Evolutionary conservation across 2,113 vertebrate species (phyloP), one percentile per base, ranked within the genome.

Genomic region (Micromys minutus): DNA sequence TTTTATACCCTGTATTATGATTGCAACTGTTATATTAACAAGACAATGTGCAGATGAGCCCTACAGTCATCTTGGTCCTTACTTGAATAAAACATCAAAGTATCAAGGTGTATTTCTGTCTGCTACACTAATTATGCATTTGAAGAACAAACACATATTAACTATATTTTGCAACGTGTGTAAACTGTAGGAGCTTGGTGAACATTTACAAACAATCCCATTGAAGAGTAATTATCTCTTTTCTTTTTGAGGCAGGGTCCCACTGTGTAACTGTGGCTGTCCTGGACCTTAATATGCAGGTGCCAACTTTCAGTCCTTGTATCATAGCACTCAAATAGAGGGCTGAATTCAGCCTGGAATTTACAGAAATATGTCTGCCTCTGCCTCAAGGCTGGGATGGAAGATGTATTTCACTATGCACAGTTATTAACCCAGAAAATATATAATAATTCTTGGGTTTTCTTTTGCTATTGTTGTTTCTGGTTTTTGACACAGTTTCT

Each of bases 121-220:
- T 61, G 85, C 4, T 52, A 67, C 55, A 79, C 42, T 87, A 31
- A 94, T 36, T 75, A 75, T 26, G 83, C 5, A 57, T 69, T 76
- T 85, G 93, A 89, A 83, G 21, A 52, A 24, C 24, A 96, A 96
- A 90, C 10, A 79, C 10, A 83, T 16, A 87, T 55, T 88, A 11
- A 59, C 80, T 50, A 61, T 93, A 24, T 85, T 94, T 96, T 93
- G 5, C 4, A 87, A 91, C 47, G 87, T 94, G 36, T 87, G 1
- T 5, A 87, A 2, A 79, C n/a, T 79, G 22, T 61, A 91, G 47
- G 21, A 94, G 21, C 57, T 89, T 59, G 83, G 67, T 71, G 92
- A 79, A 4, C 47, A 39, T 84, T 93, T 79, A 86, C 47, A 87
- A 92, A 90, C 87, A n/a, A 87, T 80, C 47, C 5, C 81, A 81